These are phyloP conservation scores for Zoanthus sociatus DNA, from an alignment of 92 coral and sea anemone genomes.

Conservation along the genomic window DNA sequence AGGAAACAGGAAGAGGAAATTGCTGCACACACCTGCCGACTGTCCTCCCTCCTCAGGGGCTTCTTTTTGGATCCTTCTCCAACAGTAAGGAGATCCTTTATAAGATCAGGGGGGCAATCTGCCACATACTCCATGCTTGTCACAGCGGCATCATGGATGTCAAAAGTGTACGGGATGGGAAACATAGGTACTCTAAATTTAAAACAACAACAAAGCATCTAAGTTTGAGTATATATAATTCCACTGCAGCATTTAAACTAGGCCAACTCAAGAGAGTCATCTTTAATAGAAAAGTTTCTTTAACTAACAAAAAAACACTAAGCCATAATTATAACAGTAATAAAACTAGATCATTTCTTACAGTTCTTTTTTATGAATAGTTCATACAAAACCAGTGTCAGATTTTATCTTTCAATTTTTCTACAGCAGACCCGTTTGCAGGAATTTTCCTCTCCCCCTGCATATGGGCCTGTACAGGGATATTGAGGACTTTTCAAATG, in stretches of 20 bases:
- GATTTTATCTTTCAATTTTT: too few species aligned
- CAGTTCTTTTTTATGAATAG: too few species aligned
- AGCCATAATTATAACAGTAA: too few species aligned
- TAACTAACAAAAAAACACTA: too few species aligned
- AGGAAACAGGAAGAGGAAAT: neutral
- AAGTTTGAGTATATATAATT: neutral
- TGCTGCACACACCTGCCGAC: constrained; percentile 63
- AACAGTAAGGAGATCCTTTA: constrained; percentile 70
- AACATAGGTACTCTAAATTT: constrained; percentile 65
- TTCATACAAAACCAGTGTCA: too few species aligned
- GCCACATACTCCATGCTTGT: constrained; percentile 93
- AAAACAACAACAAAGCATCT: neutral
- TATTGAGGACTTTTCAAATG: neutral
- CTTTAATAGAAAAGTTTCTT: too few species aligned
- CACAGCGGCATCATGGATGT: constrained; percentile 93
- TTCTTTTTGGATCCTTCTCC: constrained; percentile 73
- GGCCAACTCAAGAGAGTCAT: neutral
- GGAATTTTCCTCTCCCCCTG: neutral
- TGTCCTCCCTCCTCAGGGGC: constrained; percentile 70
- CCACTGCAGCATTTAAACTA: too few species aligned
- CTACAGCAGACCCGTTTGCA: too few species aligned
- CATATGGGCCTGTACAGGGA: too few species aligned
- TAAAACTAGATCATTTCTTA: too few species aligned
- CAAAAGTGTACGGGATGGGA: constrained; percentile 93
- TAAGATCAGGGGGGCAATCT: constrained; percentile 86